These are phyloP conservation scores for Gadopsis bispinosus DNA, from an alignment of 2,797 vertebrate species.

Conservation along the genomic window DNA sequence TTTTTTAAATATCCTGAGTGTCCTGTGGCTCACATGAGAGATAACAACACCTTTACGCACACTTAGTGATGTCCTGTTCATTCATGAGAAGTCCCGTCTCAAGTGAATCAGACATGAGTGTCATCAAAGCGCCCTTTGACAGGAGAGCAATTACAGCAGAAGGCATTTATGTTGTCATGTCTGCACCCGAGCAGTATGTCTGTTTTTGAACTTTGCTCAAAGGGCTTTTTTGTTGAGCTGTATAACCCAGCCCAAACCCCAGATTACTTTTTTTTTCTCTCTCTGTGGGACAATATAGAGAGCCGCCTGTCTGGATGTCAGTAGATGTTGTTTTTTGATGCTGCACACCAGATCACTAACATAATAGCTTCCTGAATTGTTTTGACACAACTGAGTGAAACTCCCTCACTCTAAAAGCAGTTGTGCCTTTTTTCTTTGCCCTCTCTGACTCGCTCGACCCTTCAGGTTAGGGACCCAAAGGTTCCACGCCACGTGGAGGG, in stretches of 20 bases:
- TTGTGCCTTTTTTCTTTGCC: slow-evolving; percentile 61
- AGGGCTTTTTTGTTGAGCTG: slow-evolving; percentile 53
- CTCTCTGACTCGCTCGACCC: slow-evolving; percentile 62
- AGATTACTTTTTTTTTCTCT: slow-evolving; percentile 9
- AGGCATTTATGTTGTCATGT: slow-evolving; percentile 63
- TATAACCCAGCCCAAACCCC: slow-evolving; percentile 47
- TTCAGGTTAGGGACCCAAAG: slow-evolving; percentile 62
- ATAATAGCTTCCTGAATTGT: slow-evolving; percentile 61
- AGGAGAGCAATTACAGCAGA: slow-evolving; percentile 44
- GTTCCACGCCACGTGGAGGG: slow-evolving; percentile 63
- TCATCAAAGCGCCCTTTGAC: slow-evolving; percentile 53
- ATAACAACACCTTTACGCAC: slow-evolving; percentile 5
- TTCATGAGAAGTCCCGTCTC: slow-evolving; percentile 14
- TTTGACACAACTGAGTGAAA: slow-evolving; percentile 68
- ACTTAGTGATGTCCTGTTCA: slow-evolving; percentile 31
- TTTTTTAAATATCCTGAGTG: background rate
- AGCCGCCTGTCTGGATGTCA: slow-evolving; percentile 35
- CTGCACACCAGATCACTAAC: slow-evolving; percentile 34
- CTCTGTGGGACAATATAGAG: slow-evolving; percentile 35
- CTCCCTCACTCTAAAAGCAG: slow-evolving; percentile 58
- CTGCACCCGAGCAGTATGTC: slow-evolving; percentile 47
- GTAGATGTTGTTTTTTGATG: slow-evolving; percentile 40
- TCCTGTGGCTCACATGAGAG: slow-evolving; percentile 14
- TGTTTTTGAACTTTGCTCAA: slow-evolving; percentile 65
- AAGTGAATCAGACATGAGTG: slow-evolving; percentile 50